Conservation (phyloP, 2,113 vertebrate species). For the Equus quagga region DNA sequence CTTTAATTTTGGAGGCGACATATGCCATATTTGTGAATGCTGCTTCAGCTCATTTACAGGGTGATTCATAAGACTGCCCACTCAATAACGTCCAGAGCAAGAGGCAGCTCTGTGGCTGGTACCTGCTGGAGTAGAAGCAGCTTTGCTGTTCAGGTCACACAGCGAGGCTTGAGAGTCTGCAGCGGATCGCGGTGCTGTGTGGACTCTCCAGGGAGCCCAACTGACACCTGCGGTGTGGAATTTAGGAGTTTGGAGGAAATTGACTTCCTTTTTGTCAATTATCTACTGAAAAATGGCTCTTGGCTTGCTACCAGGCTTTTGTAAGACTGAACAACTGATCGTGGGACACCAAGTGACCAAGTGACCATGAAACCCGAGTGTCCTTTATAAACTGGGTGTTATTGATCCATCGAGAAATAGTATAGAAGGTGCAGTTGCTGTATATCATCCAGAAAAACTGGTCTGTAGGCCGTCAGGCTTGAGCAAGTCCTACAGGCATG, state of each 20-base stretch:
- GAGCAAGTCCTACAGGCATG: not conserved
- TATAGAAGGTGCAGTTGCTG: not conserved
- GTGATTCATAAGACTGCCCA: not conserved
- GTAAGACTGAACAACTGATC: not conserved
- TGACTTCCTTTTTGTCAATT: not conserved
- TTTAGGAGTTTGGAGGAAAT: not conserved
- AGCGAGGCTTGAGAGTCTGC: not conserved
- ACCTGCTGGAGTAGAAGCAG: not conserved
- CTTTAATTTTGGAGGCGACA: not conserved
- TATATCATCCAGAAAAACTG: not conserved
- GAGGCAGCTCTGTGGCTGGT: not conserved
- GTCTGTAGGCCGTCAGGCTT: not conserved
- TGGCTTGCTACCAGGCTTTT: not conserved
- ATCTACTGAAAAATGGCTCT: not conserved
- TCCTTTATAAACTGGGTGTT: not conserved
- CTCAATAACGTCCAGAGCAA: not conserved
- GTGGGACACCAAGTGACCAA: not conserved
- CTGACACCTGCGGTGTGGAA: not conserved
- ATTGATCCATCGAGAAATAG: not conserved
- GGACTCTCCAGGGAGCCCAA: not conserved
- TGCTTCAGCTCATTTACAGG: not conserved
- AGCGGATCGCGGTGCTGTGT: not conserved
- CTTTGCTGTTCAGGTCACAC: not conserved
- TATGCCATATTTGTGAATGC: not conserved
- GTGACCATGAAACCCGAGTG: not conserved